phyloP scores from a whole-genome alignment of 2,797 vertebrate species.

The Benthosema pterotum region DNA sequence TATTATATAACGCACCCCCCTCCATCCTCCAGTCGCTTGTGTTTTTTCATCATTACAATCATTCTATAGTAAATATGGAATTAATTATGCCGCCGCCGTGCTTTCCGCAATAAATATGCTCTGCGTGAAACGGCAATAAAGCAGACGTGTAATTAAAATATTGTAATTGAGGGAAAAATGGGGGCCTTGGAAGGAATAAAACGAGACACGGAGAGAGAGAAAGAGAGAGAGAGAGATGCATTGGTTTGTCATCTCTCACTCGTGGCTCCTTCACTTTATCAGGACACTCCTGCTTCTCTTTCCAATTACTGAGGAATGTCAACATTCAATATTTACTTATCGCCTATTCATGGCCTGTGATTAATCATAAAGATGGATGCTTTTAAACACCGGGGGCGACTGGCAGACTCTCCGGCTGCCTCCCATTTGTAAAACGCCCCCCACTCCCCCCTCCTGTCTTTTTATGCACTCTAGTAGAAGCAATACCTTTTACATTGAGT shows the following conservation, averaged over 20 bases:
- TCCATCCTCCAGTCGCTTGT: too few species aligned
- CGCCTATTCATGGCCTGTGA: slow-evolving; percentile 55
- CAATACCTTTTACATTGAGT: too few species aligned
- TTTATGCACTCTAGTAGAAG: too few species aligned
- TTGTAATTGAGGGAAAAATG: too few species aligned
- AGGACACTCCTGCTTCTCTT: slow-evolving; percentile 59
- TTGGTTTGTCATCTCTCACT: slow-evolving; percentile 56
- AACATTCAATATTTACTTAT: slow-evolving; percentile 71
- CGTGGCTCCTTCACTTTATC: slow-evolving; percentile 30
- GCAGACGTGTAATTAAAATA: too few species aligned
- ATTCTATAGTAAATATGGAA: too few species aligned
- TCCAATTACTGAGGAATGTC: slow-evolving; percentile 63
- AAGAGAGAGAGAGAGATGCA: slow-evolving; percentile 40
- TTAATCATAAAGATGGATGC: slow-evolving; percentile 57
- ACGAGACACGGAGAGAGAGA: slow-evolving; percentile 34
- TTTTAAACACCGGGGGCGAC: slow-evolving; percentile 33
- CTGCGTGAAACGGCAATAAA: too few species aligned
- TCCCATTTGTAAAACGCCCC: slow-evolving; percentile 18
- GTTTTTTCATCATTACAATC: too few species aligned
- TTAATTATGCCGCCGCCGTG: too few species aligned
- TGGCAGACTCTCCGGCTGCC: slow-evolving; percentile 17
- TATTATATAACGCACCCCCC: too few species aligned
- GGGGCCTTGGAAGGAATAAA: slow-evolving; percentile 22
- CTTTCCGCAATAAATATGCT: too few species aligned
- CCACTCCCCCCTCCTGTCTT: neutral